Base-by-base conservation (phyloP, 1,140 invertebrate genomes). In the Scaptodrosophila lebanonensis region DNA sequence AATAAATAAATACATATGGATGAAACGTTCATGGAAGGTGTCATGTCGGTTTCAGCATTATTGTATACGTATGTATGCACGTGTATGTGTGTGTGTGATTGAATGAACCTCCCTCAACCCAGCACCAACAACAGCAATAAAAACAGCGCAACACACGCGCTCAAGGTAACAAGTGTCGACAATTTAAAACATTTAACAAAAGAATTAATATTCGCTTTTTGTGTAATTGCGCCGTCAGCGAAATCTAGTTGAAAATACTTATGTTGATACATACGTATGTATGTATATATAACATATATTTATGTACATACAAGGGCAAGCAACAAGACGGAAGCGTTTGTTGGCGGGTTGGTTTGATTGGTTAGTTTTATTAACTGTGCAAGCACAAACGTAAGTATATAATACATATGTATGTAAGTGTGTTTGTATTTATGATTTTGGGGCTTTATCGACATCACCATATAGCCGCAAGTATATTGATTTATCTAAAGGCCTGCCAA, bases 41-140 rank as follows among this genome's bases (percentile, higher is more conserved):
- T 63, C 9, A 29, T n/a, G n/a, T n/a, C n/a, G n/a, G n/a, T n/a
- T n/a, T n/a, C n/a, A n/a, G n/a, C n/a, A n/a, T n/a, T n/a, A n/a
- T n/a, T n/a, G n/a, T n/a, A n/a, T n/a, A 8, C 22, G 22, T 25
- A 54, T 22, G 5, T 38, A 30, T 12, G 30, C 36, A 45, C 17
- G 27, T 66, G 25, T 53, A 58, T 7, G 16, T 29, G 36, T 22
- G 49, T 33, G 49, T 20, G 39, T 54, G 57, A 67, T 59, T 83
- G 63, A 82, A 76, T 82, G 75, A 82, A 82, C 75, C 70, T 75
- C 70, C 76, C 54, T 83, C 70, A 83, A 82, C 76, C 50, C 65
- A 40, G 20, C 25, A 54, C 45, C 61, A 68, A 51, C 40, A 67
- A 42, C 18, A 53, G 60, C 15, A 38, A 36, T 54, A 40, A 58